Base-by-base conservation (phyloP, 2,888 invertebrate species). In the Onthophagus sagittarius region DNA sequence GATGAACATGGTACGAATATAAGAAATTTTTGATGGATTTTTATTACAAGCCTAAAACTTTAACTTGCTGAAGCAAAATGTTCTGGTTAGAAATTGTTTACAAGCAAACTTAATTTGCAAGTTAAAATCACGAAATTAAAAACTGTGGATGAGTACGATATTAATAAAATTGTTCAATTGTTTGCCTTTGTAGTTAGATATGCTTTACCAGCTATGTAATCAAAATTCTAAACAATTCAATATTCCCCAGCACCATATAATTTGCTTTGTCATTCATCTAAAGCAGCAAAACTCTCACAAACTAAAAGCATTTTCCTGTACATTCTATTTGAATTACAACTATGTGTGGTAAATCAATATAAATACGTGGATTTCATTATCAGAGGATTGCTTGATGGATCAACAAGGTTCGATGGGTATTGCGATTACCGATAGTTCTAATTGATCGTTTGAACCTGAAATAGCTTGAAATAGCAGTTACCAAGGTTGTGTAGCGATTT, bases 261-360 rank as follows among this genome's bases (percentile, higher is more conserved):
- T 9, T 7, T 53, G 39, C 9, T 53, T 1, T 53, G 1, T 7
- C 9, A 53, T 53, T 11, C 39, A 53, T 11, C 39, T 53, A 53
- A 23, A 1, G 39, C 39, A 53, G 6, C 39, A 53, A 53, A 2
- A 53, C 5, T 53, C 39, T 53, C 39, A 23, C 39, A 65, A 65
- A 65, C 65, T 65, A 65, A 65, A 65, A 65, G 65, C 65, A 31
- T 65, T 65, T 14, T 65, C 65, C 14, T 65, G 65, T 65, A 15
- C 23, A 14, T 31, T 4, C 15, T 6, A 1, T 3, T 11, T 14
- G 11, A 31, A 65, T 65, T 65, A 65, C 15, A 9, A 53, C 39
- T 11, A 63, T 63, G 31, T 15, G 23, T n/a, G 65, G 15, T 15
- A 15, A 65, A 15, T 31, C 65, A 65, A 65, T 15, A 65, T 65